These are phyloP conservation scores for Bugulina stolonifera DNA, from an alignment of 2,888 invertebrate species.

Conservation along the genomic window DNA sequence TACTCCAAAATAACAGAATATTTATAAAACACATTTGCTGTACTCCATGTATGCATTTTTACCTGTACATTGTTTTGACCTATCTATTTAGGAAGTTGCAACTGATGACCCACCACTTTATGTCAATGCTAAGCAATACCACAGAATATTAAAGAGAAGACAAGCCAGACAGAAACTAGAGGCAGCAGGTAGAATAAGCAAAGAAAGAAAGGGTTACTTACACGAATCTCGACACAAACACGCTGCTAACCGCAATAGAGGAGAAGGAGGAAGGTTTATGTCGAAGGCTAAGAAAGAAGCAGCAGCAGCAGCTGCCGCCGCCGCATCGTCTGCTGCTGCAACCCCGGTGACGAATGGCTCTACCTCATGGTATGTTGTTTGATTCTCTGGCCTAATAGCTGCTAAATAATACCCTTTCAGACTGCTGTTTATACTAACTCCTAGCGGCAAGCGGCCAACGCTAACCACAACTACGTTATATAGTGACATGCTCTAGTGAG, in stretches of 20 bases:
- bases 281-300: constrained; percentile 24
- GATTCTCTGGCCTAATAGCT: too few species aligned
- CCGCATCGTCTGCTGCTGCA: background rate
- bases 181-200: constrained; percentile 89
- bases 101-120: constrained; percentile 85
- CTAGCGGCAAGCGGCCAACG: too few species aligned
- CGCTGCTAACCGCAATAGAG: constrained; percentile 93
- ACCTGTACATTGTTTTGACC: too few species aligned
- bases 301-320: constrained; percentile 21
- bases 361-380: too few species aligned
- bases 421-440: too few species aligned
- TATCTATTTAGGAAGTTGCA: constrained; percentile 27
- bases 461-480: too few species aligned
- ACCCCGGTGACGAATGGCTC: background rate
- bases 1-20: too few species aligned
- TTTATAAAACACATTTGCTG: too few species aligned
- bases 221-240: constrained; percentile 94
- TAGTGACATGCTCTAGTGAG: too few species aligned
- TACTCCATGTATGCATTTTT: too few species aligned
- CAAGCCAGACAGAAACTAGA: constrained; percentile 91
- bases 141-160: constrained; percentile 85
- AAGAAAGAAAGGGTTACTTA: constrained; percentile 90
- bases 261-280: constrained; percentile 85
- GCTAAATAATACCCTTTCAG: too few species aligned
- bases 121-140: constrained; percentile 96